Conservation (phyloP, 2,797 vertebrate genomes). For the Buphagus erythrorhynchus region DNA sequence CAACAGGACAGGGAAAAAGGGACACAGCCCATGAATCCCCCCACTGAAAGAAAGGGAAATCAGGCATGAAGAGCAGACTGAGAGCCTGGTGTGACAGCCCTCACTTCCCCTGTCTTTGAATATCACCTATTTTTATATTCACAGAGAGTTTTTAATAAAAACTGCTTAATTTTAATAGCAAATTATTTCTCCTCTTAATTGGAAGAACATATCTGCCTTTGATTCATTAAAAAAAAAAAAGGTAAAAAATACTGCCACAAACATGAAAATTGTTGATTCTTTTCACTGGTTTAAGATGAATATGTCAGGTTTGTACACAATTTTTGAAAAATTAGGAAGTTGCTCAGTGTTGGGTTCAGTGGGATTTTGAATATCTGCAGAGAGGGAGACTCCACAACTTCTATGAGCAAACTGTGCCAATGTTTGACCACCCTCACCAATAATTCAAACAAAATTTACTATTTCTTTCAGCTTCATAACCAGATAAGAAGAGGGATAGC, state of each 20-base stretch:
- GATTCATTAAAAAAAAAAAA: background rate
- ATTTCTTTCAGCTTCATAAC: background rate
- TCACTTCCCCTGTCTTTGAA: background rate
- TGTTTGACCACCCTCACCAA: background rate
- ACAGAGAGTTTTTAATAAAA: background rate
- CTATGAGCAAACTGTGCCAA: background rate
- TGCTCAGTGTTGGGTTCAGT: background rate
- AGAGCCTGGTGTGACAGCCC: background rate
- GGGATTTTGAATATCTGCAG: background rate
- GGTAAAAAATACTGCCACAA: background rate
- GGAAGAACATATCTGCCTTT: background rate
- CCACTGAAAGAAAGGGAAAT: background rate
- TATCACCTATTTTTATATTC: background rate
- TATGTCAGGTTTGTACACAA: background rate
- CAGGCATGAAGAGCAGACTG: constrained; percentile 27
- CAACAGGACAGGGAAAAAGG: background rate
- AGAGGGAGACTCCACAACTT: background rate
- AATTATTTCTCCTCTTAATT: background rate
- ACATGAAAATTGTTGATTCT: background rate
- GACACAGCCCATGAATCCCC: background rate
- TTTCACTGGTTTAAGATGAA: background rate
- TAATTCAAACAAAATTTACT: background rate
- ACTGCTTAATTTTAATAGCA: background rate
- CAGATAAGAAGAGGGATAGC: background rate
- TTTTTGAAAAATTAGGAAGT: background rate